Base-by-base conservation (phyloP, 2,113 vertebrate species). In the Phyllostomus discolor region DNA sequence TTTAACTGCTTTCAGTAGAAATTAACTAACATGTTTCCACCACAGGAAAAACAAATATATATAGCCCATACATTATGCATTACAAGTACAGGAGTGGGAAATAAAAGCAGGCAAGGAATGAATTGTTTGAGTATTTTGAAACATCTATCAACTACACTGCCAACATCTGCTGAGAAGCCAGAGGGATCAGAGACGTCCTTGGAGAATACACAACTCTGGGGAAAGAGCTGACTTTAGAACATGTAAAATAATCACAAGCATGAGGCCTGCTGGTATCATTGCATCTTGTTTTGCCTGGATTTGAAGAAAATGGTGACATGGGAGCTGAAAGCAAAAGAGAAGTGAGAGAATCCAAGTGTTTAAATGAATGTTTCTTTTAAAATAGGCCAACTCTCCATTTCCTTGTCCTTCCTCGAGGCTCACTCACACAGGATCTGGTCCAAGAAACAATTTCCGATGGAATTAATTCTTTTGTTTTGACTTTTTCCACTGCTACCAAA, bases 401-500 rank as follows among this genome's bases (percentile, higher is more conserved):
- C 62, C 73, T 92, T 33, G 67, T 92, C 79, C 67, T 94, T 91
- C 86, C 35, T 64, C 26, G 0, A 86, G 89, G 91, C 59, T 96
- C 78, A 50, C 59, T 92, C 88, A 66, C 57, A 72, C 69, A 38
- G 73, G 43, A 73, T 24, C 85, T 91, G 43, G 57, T 76, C 86
- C 95, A 86, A 96, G 38, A 96, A 88, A 89, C 91, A 66, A 84
- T 91, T 96, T 94, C 95, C 35, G 6, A 91, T 78, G 66, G 57
- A 94, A 93, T 87, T 92, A 92, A 94, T 88, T 92, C 88, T 93
- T 93, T 83, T 88, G 67, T 96, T 93, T 96, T 92, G 41, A 89
- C 67, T 80, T 66, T 72, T 90, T 94, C 81, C 80, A 88, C 67
- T 81, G 72, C 94, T 94, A 83, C 79, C 86, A 93, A 76, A 64